A percentile compares a stretch with the other conserved stretches of the same genome.
phyloP scores from a whole-genome alignment of 92 coral and sea anemone species.

The Heliopora coerulea region DNA sequence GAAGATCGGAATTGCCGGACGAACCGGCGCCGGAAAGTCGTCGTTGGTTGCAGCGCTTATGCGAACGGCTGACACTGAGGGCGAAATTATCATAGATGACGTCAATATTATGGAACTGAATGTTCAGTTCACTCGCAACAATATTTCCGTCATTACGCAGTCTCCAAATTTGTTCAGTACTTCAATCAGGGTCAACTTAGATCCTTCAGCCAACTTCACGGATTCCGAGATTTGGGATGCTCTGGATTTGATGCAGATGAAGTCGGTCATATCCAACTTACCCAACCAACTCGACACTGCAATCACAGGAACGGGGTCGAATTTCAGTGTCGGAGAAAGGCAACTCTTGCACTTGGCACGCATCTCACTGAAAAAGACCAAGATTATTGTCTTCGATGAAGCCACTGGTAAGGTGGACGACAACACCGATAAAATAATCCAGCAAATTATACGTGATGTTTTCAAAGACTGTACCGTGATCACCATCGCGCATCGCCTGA shows the following conservation, averaged over 20 bases:
- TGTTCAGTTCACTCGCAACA: background rate
- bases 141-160: background rate
- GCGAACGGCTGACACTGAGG: slow-evolving; percentile 7
- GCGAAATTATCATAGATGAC: background rate
- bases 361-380: background rate
- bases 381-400: slow-evolving; percentile 11
- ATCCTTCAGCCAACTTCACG: background rate
- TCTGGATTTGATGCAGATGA: background rate
- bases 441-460: too few species aligned
- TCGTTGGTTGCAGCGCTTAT: slow-evolving; percentile 8
- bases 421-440: background rate
- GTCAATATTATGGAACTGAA: background rate
- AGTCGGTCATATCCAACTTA: background rate
- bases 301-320: background rate
- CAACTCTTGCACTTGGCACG: background rate
- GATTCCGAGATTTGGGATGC: slow-evolving; percentile 13
- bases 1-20: slow-evolving; percentile 7
- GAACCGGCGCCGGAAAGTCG: slow-evolving; percentile 13
- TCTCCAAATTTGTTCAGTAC: background rate
- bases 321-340: slow-evolving; percentile 7
- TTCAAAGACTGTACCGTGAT: background rate
- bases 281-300: background rate
- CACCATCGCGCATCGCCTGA: slow-evolving; percentile 7
- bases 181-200: background rate
- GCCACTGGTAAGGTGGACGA: slow-evolving; percentile 11